These are phyloP conservation scores for Helobdella robusta DNA, from an alignment of 2,888 invertebrate species.

Conservation along the genomic window DNA sequence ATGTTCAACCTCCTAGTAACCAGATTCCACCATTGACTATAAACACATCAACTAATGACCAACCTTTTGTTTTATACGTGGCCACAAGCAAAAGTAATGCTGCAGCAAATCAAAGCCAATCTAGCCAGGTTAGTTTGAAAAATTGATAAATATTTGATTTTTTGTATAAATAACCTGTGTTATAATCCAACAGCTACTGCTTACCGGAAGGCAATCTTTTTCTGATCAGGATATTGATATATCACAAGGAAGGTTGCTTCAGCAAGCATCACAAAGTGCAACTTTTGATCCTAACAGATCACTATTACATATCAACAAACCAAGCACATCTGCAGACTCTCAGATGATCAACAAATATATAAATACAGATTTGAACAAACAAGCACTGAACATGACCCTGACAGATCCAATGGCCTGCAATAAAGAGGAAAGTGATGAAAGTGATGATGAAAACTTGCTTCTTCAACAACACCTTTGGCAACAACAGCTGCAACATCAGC, in stretches of 20 bases:
- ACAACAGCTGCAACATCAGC: neutral
- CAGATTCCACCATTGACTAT: neutral
- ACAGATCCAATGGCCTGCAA: neutral
- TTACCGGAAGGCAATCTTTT: too few relatives aligned
- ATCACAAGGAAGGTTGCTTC: too few relatives aligned
- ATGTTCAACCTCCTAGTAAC: neutral
- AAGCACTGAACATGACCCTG: constrained; percentile 2
- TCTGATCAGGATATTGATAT: too few relatives aligned
- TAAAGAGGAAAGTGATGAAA: neutral
- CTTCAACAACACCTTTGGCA: neutral
- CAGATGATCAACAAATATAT: neutral
- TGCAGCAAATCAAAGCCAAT: neutral
- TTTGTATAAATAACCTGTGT: too few relatives aligned
- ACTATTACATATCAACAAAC: too few relatives aligned
- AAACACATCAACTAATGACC: neutral
- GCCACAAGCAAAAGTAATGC: neutral
- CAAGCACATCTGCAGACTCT: too few relatives aligned
- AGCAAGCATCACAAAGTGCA: too few relatives aligned
- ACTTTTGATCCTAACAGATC: too few relatives aligned
- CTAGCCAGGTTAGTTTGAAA: too few relatives aligned
- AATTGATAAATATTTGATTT: too few relatives aligned
- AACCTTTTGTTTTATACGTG: neutral
- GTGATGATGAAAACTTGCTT: neutral
- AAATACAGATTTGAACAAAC: neutral
- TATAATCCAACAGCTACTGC: too few relatives aligned